phyloP scores from a whole-genome alignment of 1,140 invertebrate species.

The Sminthurinus signatus region DNA sequence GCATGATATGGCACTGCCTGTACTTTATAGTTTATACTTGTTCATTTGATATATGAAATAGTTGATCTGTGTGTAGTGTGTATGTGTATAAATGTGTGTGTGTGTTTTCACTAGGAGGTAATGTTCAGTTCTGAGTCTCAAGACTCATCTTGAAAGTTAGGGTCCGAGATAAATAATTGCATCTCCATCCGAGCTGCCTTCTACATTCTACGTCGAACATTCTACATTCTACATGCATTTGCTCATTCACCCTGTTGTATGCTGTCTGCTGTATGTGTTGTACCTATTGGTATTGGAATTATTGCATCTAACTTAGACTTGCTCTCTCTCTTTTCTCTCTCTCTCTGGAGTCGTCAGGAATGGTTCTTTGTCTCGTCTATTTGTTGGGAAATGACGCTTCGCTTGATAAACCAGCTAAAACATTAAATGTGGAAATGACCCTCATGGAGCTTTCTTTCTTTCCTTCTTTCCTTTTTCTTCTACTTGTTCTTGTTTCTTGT shows the following conservation, averaged over 20 bases:
- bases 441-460: slow-evolving; percentile 16
- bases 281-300: slow-evolving; percentile 3
- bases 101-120: not conserved
- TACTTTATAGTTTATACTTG: too few relatives aligned
- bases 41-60: too few relatives aligned
- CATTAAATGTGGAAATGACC: slow-evolving; percentile 41
- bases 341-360: slow-evolving; percentile 1
- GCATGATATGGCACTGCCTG: too few relatives aligned
- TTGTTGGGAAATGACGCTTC: slow-evolving; percentile 20
- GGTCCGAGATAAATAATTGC: slow-evolving; percentile 17
- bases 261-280: too few relatives aligned
- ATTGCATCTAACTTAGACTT: too few relatives aligned
- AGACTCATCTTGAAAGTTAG: slow-evolving; percentile 1
- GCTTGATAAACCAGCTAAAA: slow-evolving; percentile 39
- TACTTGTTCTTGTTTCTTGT: not conserved
- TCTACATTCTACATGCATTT: too few relatives aligned
- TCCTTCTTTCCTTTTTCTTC: slow-evolving; percentile 5
- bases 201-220: too few relatives aligned
- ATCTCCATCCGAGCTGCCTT: too few relatives aligned
- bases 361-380: slow-evolving; percentile 4
- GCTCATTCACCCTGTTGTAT: too few relatives aligned
- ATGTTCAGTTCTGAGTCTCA: not conserved
- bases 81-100: too few relatives aligned
- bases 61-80: too few relatives aligned
- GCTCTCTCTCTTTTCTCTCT: too few relatives aligned